Evolutionary conservation across 2,113 vertebrate species (phyloP), one percentile per base, ranked within the genome.

Genomic region (Pluvialis apricaria): DNA sequence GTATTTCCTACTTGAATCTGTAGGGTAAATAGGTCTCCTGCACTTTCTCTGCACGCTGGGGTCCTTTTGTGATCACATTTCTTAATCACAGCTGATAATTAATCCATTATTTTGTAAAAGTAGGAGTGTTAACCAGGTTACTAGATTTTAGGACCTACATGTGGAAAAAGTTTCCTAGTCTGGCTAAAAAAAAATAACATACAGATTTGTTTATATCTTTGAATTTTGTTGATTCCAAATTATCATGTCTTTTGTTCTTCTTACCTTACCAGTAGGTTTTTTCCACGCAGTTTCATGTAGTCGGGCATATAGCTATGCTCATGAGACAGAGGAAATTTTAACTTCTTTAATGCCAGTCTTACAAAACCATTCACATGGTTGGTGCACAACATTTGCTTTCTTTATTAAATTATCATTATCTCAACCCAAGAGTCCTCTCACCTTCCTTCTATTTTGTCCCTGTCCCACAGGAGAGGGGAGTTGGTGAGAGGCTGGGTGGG

Each of bases 241-340:
- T 47, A 36, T 25, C 9, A 34, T 52, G 6, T 6, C 2, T 38
- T 82, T 75, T 57, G 13, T 10, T 29, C 3, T n/a, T 58, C 40
- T 52, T 64, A 58, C 11, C 6, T 65, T 49, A 54, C 34, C 1
- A 38, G 26, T 18, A 29, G 3, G 0, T 0, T 20, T 61, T 57
- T 44, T 12, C 21, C 22, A 31, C 6, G 28, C 45, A 69, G 51
- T 55, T 82, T 85, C 13, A 15, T 24, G 20, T 58, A 47, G 52
- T 44, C 34, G 68, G 42, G 7, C 19, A 49, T 42, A 80, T 13
- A 44, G 3, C 4, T 70, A 32, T 71, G 12, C 9, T 80, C 8
- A 82, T 44, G 20, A 86, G 47, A 71, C 8, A 52, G 20, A 79
- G 44, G 15, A 88, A 61, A 77, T 58, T 2, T 49, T 52, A 60